A percentile compares a stretch with the other conserved stretches of the same genome.
phyloP scores from a whole-genome alignment of 2,113 vertebrate genomes.

The Petaurus breviceps region DNA sequence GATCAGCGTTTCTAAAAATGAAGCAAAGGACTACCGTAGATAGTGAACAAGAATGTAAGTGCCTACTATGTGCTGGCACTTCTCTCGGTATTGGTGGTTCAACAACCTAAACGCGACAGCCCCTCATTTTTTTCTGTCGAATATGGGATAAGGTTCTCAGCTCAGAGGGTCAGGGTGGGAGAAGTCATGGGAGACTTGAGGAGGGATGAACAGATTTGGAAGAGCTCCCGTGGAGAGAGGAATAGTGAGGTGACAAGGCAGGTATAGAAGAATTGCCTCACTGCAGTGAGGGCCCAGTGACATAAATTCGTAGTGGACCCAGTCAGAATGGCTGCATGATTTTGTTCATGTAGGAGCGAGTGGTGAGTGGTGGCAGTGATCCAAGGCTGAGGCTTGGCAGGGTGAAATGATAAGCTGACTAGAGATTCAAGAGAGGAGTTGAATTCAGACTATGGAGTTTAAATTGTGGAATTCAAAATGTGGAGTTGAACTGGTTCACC shows the following conservation, averaged over 20 bases:
- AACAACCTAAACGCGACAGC: too few species aligned
- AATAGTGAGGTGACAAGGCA: background rate
- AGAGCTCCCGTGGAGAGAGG: background rate
- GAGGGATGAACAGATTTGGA: background rate
- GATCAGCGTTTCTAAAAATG: too few species aligned
- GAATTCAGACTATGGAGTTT: background rate
- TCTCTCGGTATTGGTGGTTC: too few species aligned
- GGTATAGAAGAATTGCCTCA: background rate
- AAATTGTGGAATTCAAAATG: background rate
- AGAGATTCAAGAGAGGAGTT: background rate
- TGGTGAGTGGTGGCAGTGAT: background rate
- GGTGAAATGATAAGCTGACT: background rate
- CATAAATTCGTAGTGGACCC: background rate
- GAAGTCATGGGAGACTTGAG: background rate
- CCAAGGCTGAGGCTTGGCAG: background rate
- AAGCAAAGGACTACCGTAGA: too few species aligned
- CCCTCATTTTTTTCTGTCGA: background rate
- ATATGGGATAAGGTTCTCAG: background rate
- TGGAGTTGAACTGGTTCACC: background rate
- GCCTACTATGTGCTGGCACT: too few species aligned
- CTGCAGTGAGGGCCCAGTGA: background rate
- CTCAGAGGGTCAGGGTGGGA: background rate
- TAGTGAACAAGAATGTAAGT: too few species aligned
- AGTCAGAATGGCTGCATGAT: background rate
- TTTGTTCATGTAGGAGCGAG: background rate